A percentile compares a stretch with the other conserved stretches of the same genome.
phyloP scores from a whole-genome alignment of 2,113 vertebrate genomes.

The Chaenogobius annularis region DNA sequence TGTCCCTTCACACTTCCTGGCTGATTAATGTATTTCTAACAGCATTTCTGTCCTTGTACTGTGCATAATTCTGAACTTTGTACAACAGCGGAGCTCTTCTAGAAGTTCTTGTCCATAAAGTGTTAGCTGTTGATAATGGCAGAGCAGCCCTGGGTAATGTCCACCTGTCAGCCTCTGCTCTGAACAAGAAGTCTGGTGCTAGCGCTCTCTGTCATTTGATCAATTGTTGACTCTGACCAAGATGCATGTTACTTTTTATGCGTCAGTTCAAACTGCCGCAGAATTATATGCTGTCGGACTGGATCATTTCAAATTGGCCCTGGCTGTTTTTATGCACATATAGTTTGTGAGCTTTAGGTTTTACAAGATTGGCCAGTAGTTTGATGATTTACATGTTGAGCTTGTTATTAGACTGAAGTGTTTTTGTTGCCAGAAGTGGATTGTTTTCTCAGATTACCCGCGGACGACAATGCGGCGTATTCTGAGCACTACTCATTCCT shows the following conservation, averaged over 20 bases:
- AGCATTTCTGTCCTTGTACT: conserved; percentile 2
- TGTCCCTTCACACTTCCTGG: not conserved
- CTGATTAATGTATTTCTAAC: conserved; percentile 8
- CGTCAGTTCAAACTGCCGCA: not conserved
- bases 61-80: not conserved
- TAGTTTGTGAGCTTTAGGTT: not conserved
- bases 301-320: not conserved
- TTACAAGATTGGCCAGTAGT: not conserved
- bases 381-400: not conserved
- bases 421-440: not conserved
- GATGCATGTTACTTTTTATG: conserved; percentile 12
- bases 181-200: conserved; percentile 19
- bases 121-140: conserved; percentile 17
- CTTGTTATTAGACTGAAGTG: not conserved
- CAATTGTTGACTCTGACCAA: conserved; percentile 22
- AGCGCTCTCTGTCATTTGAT: conserved; percentile 28
- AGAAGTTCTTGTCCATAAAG: not conserved
- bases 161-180: conserved; percentile 39
- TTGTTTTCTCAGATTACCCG: not conserved
- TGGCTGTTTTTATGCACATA: conserved; percentile 23
- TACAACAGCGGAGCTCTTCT: conserved; percentile 7
- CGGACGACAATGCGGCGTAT: not conserved
- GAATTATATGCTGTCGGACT: conserved; percentile 40
- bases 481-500: not conserved
- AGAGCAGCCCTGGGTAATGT: conserved; percentile 30